Base-by-base conservation (phyloP, 2,888 invertebrate species). In the Eristalinus sepulchralis region DNA sequence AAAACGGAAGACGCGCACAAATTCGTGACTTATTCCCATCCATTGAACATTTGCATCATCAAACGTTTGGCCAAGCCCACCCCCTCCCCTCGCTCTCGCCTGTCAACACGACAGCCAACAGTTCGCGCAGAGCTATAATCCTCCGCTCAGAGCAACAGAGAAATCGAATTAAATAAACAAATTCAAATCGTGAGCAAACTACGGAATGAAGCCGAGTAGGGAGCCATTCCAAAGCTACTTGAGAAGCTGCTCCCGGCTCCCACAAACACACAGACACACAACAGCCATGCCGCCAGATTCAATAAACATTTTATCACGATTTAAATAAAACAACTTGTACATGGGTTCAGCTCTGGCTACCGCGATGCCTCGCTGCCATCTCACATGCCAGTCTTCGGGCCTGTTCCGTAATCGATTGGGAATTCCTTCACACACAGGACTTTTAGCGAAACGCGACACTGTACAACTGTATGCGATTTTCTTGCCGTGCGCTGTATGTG, bases 131-230 rank as follows among this genome's bases (percentile, higher is more conserved):
- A 47, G 59, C 47, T 72, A 24, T 70, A 73, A 68, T 75, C 64
- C 60, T 13, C 47, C 70, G 53, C 68, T 70, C 77, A 71, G 63
- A 80, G 87, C 87, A 81, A 86, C 88, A 82, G 78, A 81, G 88
- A 90, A 92, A 92, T 92, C 92, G 91, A 92, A 92, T 92, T 92
- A 92, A 91, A 92, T 92, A 92, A 92, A 92, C 92, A 92, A 92
- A 92, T 91, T 91, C 91, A 90, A 91, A 91, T 91, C 92, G 92
- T 92, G 92, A 91, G 90, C 88, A 85, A 91, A 92, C 90, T 92
- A 89, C 89, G 85, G 89, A 92, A 89, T 89, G 88, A 89, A 73
- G 53, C 77, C 64, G 72, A 64, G 76, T 71, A 62, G 24, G 3
- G 22, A 73, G 68, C 57, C 63, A 22, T 53, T 24, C 68, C 68